Base-by-base conservation (phyloP, 2,113 vertebrate species). In the Sinocyclocheilus anophthalmus region DNA sequence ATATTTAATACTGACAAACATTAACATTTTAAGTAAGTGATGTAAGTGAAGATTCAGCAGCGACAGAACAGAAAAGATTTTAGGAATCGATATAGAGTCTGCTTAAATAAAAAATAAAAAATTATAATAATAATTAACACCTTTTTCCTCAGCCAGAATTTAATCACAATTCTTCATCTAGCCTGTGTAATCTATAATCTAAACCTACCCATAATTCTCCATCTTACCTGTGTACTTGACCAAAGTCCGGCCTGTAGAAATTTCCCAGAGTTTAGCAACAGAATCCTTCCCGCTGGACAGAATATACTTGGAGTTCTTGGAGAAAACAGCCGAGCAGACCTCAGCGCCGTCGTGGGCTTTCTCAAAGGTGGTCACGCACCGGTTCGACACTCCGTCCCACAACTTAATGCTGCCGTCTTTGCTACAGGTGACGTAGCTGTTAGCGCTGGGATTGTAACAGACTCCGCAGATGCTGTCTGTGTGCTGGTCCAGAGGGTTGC, bases 371-470 rank as follows among this genome's bases (percentile, higher is more conserved):
- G 95, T 96, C 86, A 99, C 97, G 26, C 98, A 99, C 30, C 98
- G 97, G 89, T 99, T 99, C 1, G 98, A 99, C 84, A 99, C 96
- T 0, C 98, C 98, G 0, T 99, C 98, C 98, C 98, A 99, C 12
- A 99, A 90, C 85, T 99, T 99, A 94, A 99, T 98, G 95, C 96
- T 98, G 92, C 98, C 98, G 0, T 99, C 98, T 89, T 99, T 99
- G 90, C 97, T 98, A 89, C 97, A 98, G 0, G 96, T 96, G 83
- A 99, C 98, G 0, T 98, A 99, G 94, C 96, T 99, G 91, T 99
- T 99, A 89, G 98, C 98, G 0, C 94, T 95, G 22, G 96, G 96
- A 78, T 99, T 99, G 92, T 99, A 99, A 89, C 94, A 96, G 14
- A 99, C 97, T 0, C 97, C 97, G 48, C 96, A 97, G 80, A 99